A percentile compares a stretch with the other conserved stretches of the same genome.
phyloP scores from a whole-genome alignment of 1,140 invertebrate genomes.

The Drosophila bocki region DNA sequence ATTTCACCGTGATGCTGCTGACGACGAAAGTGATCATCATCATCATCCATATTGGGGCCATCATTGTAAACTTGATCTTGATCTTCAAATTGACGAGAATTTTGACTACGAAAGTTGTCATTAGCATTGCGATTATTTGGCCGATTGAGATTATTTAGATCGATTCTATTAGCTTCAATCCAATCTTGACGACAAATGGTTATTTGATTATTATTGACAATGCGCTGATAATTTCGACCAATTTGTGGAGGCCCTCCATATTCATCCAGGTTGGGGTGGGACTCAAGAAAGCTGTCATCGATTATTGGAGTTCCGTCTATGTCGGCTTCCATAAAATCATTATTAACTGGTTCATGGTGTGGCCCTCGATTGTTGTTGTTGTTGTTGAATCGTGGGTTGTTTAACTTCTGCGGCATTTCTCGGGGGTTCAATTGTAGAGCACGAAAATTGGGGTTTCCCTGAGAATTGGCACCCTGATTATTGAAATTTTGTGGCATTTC shows the following conservation, averaged over 20 bases:
- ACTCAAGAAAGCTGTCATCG: neutral
- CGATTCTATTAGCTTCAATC: neutral
- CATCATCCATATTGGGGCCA: neutral
- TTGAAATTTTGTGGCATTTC: neutral
- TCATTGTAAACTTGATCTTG: neutral
- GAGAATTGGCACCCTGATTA: neutral
- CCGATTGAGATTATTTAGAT: neutral
- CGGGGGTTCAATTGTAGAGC: neutral
- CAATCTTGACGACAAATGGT: conserved; percentile 26
- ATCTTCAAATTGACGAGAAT: neutral
- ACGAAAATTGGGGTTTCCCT: neutral
- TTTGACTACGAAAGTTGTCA: neutral
- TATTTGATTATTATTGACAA: conserved; percentile 41
- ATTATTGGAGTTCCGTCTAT: conserved; percentile 1
- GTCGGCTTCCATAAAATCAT: neutral
- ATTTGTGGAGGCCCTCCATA: neutral
- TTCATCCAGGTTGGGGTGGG: neutral
- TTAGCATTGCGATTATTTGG: neutral
- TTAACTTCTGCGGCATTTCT: neutral
- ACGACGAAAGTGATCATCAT: conserved; percentile 6
- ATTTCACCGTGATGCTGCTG: conserved; percentile 2
- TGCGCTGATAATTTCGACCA: conserved; percentile 28
- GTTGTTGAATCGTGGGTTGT: neutral
- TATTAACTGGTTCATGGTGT: neutral
- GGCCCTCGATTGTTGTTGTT: conserved; percentile 10